Conservation (phyloP, 2,888 invertebrate genomes). For the Dascillus cervinus region DNA sequence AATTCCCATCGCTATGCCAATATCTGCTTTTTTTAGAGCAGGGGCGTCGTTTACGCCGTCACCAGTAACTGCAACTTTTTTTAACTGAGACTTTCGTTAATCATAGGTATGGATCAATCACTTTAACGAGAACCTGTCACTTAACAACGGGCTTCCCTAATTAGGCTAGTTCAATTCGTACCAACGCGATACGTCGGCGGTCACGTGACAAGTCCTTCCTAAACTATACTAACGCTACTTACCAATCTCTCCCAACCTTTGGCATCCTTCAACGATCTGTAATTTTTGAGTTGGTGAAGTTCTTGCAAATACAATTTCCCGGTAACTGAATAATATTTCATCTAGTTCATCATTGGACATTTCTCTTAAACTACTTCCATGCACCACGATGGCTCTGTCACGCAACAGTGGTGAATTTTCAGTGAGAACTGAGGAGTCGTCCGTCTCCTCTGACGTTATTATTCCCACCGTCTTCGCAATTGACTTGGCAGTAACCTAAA, state of each 20-base stretch:
- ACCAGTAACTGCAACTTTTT: conserved; percentile 81
- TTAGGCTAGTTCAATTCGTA: too few species aligned
- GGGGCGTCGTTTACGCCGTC: conserved; percentile 86
- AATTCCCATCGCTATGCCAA: conserved; percentile 71
- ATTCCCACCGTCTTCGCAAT: conserved; percentile 70
- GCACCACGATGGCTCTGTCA: conserved; percentile 49
- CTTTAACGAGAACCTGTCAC: too few species aligned
- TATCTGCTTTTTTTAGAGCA: conserved; percentile 71
- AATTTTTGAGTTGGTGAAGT: conserved; percentile 50
- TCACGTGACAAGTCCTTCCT: background rate
- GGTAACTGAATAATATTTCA: conserved; percentile 48
- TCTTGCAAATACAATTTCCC: conserved; percentile 58
- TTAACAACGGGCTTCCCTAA: too few species aligned
- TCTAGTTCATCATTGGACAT: conserved; percentile 45
- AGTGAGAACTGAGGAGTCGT: conserved; percentile 30
- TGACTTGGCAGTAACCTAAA: conserved; percentile 61
- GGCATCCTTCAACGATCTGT: conserved; percentile 73
- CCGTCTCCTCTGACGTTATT: conserved; percentile 45
- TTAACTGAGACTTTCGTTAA: too few species aligned
- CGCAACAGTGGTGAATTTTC: conserved; percentile 22
- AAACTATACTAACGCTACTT: conserved; percentile 25
- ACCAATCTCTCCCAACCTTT: conserved; percentile 67
- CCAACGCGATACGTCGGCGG: too few species aligned
- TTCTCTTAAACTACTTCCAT: conserved; percentile 44
- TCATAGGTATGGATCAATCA: too few species aligned